Conservation (phyloP, 2,797 vertebrate species). For the Gadopsis marmoratus region DNA sequence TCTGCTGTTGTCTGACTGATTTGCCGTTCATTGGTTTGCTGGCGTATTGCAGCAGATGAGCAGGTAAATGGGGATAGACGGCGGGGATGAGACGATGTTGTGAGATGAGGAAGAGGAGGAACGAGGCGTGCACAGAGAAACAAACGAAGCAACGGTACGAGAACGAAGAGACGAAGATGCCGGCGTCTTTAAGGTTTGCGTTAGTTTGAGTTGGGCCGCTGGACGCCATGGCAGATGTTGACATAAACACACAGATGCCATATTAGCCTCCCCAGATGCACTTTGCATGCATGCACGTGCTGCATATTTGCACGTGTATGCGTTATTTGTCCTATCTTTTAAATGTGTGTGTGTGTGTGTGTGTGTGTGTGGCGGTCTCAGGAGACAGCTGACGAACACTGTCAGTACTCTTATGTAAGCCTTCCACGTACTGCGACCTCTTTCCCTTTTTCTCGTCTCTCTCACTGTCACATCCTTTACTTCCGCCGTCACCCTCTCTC, state of each 20-base stretch:
- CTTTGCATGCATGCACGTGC: neutral
- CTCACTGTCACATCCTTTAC: constrained; percentile 15
- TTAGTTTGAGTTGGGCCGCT: neutral
- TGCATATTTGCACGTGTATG: constrained; percentile 5
- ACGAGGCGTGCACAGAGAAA: neutral
- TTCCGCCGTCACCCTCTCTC: neutral
- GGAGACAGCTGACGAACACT: constrained; percentile 29
- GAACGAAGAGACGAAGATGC: no score
- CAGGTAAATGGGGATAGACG: no score
- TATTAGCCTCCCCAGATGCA: constrained; percentile 29
- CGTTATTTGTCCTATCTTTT: neutral
- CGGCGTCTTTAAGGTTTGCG: neutral
- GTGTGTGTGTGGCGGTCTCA: constrained; percentile 18
- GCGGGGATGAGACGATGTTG: no score
- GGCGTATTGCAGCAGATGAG: no score
- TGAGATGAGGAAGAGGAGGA: no score
- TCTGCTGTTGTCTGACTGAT: no score
- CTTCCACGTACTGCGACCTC: constrained; percentile 29
- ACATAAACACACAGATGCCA: constrained; percentile 54
- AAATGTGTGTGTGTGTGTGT: neutral
- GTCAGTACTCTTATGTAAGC: constrained; percentile 61
- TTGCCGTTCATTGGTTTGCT: no score
- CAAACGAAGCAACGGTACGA: no score
- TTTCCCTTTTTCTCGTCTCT: neutral
- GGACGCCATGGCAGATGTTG: constrained; percentile 51